phyloP scores from a whole-genome alignment of 2,113 vertebrate species.

The zebrafish (Danio rerio) region GRCz12tu NC_133187.1:22019501-22020000 shows the following conservation, averaged over 20 bases:
- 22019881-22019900: conserved; percentile 57
- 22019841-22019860: not conserved
- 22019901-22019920: conserved; percentile 48
- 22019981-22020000: not conserved
- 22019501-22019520: too few species aligned
- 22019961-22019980: not conserved
- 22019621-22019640: not conserved
- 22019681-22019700: not conserved
- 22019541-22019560: too few species aligned
- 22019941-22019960: conserved; percentile 34
- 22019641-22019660: not conserved
- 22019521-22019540: too few species aligned
- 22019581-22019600: too few species aligned
- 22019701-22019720: conserved; percentile 4
- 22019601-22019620: not conserved
- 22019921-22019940: conserved; percentile 34
- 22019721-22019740: not conserved
- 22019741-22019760: conserved; percentile 32
- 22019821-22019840: conserved; percentile 58
- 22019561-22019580: too few species aligned
- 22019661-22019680: not conserved
- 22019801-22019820: conserved; percentile 19
- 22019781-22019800: not conserved
- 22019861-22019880: conserved; percentile 47
- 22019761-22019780: not conserved